phyloP scores from a whole-genome alignment of 2,888 invertebrate genomes.

The Apotomis betuletana region DNA sequence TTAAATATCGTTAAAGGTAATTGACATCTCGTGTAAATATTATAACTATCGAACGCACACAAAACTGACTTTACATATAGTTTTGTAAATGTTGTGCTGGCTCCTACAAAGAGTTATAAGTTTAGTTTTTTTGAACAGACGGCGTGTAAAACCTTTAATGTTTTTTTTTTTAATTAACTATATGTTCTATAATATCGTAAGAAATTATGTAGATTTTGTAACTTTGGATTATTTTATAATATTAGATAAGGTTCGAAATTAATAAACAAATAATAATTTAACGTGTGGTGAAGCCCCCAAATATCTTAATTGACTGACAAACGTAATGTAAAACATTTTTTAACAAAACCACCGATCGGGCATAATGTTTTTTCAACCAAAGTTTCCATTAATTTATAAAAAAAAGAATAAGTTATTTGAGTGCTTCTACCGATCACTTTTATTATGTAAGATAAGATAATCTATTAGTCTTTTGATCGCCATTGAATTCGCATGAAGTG shows the following conservation, averaged over 20 bases:
- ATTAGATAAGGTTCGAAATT: conserved; percentile 20
- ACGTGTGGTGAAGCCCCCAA: conserved; percentile 18
- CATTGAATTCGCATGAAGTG: not conserved
- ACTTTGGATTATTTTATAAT: conserved; percentile 15
- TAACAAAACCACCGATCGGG: conserved; percentile 34
- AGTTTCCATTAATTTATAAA: conserved; percentile 21
- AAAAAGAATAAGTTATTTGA: conserved; percentile 5
- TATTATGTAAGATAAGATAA: not conserved
- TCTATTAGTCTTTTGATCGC: not conserved
- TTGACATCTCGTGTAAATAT: not conserved
- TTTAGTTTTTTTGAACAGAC: not conserved
- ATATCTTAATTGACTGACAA: conserved; percentile 15
- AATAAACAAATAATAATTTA: conserved; percentile 20
- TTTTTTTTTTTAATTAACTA: not conserved
- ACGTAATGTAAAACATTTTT: not conserved
- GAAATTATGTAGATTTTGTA: conserved; percentile 28
- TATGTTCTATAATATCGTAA: conserved; percentile 21
- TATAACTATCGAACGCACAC: not conserved
- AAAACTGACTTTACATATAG: not conserved
- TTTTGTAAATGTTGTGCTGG: not conserved
- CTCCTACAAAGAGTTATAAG: not conserved
- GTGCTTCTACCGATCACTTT: conserved; percentile 11
- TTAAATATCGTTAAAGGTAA: not conserved
- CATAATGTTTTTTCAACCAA: conserved; percentile 22
- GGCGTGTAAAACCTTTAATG: not conserved